These are phyloP conservation scores for Silurus asotus DNA, from an alignment of 2,113 vertebrate genomes.

Conservation along the genomic window DNA sequence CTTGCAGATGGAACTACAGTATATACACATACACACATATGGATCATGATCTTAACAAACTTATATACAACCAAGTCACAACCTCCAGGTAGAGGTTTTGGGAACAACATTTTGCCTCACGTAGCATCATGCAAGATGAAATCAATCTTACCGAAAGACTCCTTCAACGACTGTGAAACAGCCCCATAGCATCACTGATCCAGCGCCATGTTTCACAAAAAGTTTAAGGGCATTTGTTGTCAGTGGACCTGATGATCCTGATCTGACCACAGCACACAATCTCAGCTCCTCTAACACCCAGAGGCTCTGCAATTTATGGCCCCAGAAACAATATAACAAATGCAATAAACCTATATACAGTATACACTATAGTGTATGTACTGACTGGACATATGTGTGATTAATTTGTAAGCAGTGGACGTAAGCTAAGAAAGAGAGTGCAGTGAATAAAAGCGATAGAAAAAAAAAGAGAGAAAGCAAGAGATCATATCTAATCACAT, in stretches of 20 bases:
- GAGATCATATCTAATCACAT: not conserved
- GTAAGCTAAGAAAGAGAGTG: not conserved
- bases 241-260: not conserved
- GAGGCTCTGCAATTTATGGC: not conserved
- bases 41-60: not conserved
- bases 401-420: not conserved
- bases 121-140: not conserved
- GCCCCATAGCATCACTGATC: constrained; percentile 1
- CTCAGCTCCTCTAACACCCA: not conserved
- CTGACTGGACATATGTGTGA: not conserved
- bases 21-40: too few species aligned
- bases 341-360: not conserved
- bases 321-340: not conserved
- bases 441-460: too few species aligned
- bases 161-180: not conserved
- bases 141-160: not conserved
- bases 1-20: too few species aligned
- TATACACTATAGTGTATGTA: too few species aligned
- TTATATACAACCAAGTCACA: not conserved
- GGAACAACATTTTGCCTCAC: not conserved
- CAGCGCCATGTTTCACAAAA: not conserved
- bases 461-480: not conserved
- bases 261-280: not conserved
- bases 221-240: not conserved
- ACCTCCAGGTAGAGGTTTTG: not conserved